phyloP scores from a whole-genome alignment of 1,140 invertebrate species.

The Heliconius nattereri region DNA sequence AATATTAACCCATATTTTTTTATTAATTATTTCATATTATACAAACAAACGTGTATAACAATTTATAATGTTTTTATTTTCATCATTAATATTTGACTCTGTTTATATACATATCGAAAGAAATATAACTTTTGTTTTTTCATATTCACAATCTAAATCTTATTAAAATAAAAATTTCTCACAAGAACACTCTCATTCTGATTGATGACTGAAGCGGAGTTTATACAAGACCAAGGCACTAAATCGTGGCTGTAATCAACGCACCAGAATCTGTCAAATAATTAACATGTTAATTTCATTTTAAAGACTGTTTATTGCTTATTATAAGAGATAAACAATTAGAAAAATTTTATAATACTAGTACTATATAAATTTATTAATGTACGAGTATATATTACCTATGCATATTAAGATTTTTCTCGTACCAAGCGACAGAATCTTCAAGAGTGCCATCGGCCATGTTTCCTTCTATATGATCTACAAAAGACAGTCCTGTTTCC shows the following conservation, averaged over 20 bases:
- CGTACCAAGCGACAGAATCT: conserved; percentile 95
- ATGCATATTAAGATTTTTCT: conserved; percentile 96
- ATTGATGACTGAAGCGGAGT: conserved; percentile 98
- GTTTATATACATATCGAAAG: no score
- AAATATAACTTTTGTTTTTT: no score
- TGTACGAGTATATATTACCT: conserved; percentile 39
- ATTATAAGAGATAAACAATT: background rate
- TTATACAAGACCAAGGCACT: conserved; percentile 96
- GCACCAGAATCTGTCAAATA: conserved; percentile 93
- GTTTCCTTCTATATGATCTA: conserved; percentile 98
- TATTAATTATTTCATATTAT: no score
- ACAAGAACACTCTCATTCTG: conserved; percentile 97
- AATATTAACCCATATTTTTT: no score
- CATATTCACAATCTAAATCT: no score
- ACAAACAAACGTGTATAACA: no score
- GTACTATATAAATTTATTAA: no score
- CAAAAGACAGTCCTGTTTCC: conserved; percentile 88
- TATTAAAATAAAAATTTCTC: conserved; percentile 36
- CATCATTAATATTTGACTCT: no score
- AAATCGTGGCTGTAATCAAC: conserved; percentile 98
- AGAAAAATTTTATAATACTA: no score
- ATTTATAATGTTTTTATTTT: no score
- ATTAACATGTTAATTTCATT: no score
- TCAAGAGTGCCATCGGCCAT: conserved; percentile 96
- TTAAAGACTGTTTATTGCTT: no score